Conservation (phyloP, 2,888 invertebrate species). For the Pseudococcus viburni region DNA sequence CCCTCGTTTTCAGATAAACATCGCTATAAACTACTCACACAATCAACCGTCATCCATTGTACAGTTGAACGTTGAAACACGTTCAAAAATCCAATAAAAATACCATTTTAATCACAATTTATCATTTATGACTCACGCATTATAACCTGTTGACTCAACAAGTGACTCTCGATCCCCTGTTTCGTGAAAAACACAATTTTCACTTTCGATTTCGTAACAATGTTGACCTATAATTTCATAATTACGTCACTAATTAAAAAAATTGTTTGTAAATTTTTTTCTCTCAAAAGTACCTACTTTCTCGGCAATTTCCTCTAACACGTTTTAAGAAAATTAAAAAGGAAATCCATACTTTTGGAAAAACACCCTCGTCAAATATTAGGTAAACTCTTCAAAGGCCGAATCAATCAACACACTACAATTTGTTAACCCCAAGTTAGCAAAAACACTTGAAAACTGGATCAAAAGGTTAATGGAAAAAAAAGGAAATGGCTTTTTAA, state of each 20-base stretch:
- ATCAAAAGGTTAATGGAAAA: neutral
- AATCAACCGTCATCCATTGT: neutral
- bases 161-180: neutral
- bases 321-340: neutral
- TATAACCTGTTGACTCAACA: neutral
- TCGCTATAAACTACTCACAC: neutral
- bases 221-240: neutral
- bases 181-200: neutral
- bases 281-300: neutral
- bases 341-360: neutral
- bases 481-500: neutral
- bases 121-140: neutral
- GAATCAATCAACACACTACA: neutral
- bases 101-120: neutral
- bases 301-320: neutral
- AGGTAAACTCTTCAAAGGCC: neutral
- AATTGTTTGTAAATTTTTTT: neutral
- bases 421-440: neutral
- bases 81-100: neutral
- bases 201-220: neutral
- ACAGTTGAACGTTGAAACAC: neutral
- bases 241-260: neutral
- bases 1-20: neutral
- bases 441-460: neutral
- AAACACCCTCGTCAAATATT: neutral